Evolutionary conservation across 2,113 vertebrate species (phyloP).

Genomic region (Elephantulus edwardii): DNA sequence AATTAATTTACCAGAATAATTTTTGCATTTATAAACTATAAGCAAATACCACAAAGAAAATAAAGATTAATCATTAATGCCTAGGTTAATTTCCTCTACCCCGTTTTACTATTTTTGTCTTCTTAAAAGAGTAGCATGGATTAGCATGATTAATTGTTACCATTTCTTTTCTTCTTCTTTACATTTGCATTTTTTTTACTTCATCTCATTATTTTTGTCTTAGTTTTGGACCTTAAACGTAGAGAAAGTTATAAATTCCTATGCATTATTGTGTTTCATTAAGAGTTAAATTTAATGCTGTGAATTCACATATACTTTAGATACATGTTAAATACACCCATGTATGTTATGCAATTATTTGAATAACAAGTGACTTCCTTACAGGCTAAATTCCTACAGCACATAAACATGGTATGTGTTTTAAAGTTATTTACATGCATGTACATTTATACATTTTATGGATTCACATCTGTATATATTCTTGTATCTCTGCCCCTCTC

Average conservation of each 20-base stretch:
- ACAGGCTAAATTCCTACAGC: neutral
- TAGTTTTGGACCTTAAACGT: neutral
- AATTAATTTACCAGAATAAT: conserved; percentile 12
- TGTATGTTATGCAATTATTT: too few relatives aligned
- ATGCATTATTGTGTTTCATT: neutral
- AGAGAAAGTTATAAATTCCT: neutral
- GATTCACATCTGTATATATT: too few relatives aligned
- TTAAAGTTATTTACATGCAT: too few relatives aligned
- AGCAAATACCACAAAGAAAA: conserved; percentile 6
- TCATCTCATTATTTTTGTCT: neutral
- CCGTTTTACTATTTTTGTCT: neutral
- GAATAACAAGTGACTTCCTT: too few relatives aligned
- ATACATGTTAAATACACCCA: neutral
- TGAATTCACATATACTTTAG: neutral
- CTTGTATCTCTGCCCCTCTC: too few relatives aligned
- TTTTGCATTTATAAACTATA: conserved; percentile 12
- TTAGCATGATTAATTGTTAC: neutral
- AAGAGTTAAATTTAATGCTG: neutral
- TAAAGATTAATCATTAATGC: neutral
- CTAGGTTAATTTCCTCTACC: neutral
- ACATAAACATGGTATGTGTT: too few relatives aligned
- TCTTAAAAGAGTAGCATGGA: neutral
- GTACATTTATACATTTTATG: too few relatives aligned
- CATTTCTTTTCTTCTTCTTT: too few relatives aligned
- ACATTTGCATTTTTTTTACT: neutral